Evolutionary conservation across 2,888 invertebrate species (phyloP).

Genomic region (Lydus trimaculatus): DNA sequence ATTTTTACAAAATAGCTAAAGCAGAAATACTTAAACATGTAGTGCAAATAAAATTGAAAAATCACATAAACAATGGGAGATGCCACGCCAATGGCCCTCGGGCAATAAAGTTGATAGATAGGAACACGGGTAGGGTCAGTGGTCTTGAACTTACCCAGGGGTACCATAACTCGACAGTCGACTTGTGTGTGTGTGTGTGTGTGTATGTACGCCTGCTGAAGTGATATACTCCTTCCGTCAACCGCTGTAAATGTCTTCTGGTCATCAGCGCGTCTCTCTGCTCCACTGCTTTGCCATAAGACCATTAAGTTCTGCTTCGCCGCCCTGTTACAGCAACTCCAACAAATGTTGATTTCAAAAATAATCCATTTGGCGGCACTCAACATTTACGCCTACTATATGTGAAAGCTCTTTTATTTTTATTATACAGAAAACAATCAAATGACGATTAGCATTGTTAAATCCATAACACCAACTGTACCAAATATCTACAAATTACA

Average conservation of each 20-base stretch:
- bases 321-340: slow-evolving; percentile 31
- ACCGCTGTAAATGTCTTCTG: slow-evolving; percentile 60
- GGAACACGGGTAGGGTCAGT: slow-evolving; percentile 57
- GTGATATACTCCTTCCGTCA: slow-evolving; percentile 61
- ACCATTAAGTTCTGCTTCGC: slow-evolving; percentile 40
- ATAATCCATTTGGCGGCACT: slow-evolving; percentile 32
- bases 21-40: slow-evolving; percentile 35
- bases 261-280: slow-evolving; percentile 53
- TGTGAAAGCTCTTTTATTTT: slow-evolving; percentile 23
- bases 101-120: slow-evolving; percentile 59
- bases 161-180: slow-evolving; percentile 56
- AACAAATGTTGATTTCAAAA: slow-evolving; percentile 32
- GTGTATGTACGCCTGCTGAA: slow-evolving; percentile 46
- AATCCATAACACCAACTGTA: neutral
- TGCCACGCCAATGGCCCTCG: slow-evolving; percentile 57
- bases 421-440: neutral
- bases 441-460: neutral
- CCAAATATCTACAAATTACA: neutral
- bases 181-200: no score
- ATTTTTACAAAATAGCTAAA: slow-evolving; percentile 17
- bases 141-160: slow-evolving; percentile 57
- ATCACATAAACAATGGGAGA: slow-evolving; percentile 59
- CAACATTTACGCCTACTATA: slow-evolving; percentile 31
- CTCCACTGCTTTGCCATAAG: slow-evolving; percentile 34
- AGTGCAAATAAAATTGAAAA: slow-evolving; percentile 51